phyloP scores from a whole-genome alignment of 2,797 vertebrate genomes.

The Pipistrellus nathusii region DNA sequence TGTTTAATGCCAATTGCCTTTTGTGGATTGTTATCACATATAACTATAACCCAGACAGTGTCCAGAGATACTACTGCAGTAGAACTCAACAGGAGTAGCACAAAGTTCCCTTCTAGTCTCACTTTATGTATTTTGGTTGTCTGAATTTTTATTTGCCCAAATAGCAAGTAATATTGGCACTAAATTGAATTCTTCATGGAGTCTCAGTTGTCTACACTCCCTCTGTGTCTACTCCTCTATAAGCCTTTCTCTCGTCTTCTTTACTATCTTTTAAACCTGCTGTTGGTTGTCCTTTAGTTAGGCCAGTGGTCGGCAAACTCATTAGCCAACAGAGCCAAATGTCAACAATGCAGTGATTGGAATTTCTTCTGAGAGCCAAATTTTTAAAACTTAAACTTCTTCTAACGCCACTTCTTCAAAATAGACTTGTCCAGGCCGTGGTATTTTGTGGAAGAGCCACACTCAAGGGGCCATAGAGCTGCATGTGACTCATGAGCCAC shows the following conservation, averaged over 20 bases:
- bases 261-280: background rate
- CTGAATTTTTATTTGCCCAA: constrained; percentile 69
- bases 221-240: background rate
- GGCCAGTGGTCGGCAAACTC: no score
- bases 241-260: background rate
- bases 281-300: background rate
- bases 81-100: constrained; percentile 45
- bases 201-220: background rate
- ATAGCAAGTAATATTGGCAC: constrained; percentile 64
- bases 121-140: constrained; percentile 42
- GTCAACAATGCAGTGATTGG: no score
- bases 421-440: no score
- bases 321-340: no score
- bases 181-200: constrained; percentile 55
- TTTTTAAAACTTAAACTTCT: no score
- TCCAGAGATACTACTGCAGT: constrained; percentile 57
- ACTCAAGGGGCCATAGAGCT: no score
- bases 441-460: no score
- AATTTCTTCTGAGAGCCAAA: no score
- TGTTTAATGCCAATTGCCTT: constrained; percentile 64
- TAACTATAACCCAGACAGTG: constrained; percentile 36
- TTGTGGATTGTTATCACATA: constrained; percentile 48
- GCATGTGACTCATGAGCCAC: no score
- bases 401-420: no score
- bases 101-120: constrained; percentile 65